Percentiles rank a stretch among this genome's conserved stretches.
phyloP scores from a whole-genome alignment of 2,113 vertebrate genomes.

The Pangasianodon gigas region DNA sequence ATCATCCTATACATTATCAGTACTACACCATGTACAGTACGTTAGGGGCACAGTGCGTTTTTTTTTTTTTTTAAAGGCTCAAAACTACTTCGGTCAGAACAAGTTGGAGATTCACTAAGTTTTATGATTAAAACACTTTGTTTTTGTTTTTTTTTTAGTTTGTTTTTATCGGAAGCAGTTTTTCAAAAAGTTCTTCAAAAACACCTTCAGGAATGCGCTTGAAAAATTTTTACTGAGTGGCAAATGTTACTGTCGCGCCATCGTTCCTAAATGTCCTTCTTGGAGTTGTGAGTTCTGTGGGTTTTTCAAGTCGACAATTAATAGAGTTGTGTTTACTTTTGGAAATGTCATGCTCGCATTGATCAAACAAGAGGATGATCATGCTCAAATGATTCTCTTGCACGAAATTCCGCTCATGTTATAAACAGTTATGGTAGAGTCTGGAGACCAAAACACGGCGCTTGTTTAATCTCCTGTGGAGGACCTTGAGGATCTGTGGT shows the following conservation, averaged over 20 bases:
- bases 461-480: slow-evolving; percentile 5
- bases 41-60: background rate
- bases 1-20: background rate
- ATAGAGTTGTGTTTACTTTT: slow-evolving; percentile 3
- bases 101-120: background rate
- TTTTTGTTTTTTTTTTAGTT: background rate
- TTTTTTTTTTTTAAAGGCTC: background rate
- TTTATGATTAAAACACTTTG: background rate
- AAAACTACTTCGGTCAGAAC: background rate
- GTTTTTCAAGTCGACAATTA: background rate
- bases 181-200: background rate
- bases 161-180: too few relatives aligned
- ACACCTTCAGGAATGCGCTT: background rate
- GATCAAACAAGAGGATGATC: background rate
- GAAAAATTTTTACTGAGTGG: background rate
- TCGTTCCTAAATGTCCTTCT: too few relatives aligned
- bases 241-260: background rate
- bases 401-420: background rate
- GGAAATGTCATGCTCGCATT: background rate
- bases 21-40: background rate
- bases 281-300: background rate
- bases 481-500: background rate
- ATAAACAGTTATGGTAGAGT: slow-evolving; percentile 33
- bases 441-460: background rate
- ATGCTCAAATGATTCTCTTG: background rate